Evolutionary conservation across 2,888 invertebrate genomes (phyloP).

Genomic region (Tetranychus truncatus): DNA sequence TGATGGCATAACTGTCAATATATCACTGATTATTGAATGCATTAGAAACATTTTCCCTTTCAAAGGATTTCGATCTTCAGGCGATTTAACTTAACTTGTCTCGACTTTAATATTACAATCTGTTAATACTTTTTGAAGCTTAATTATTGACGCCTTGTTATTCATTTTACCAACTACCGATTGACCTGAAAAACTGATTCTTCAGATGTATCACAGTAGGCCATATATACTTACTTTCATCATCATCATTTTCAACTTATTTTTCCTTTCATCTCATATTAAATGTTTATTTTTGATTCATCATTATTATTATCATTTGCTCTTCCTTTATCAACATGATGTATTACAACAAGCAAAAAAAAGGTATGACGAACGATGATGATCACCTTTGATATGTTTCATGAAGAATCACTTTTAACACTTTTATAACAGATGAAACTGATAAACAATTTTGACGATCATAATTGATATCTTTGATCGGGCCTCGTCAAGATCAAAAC

Average conservation of each 20-base stretch:
- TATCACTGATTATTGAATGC: not conserved
- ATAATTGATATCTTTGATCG: too few relatives aligned
- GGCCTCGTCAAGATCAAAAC: too few relatives aligned
- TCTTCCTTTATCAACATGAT: not conserved
- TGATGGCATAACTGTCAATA: not conserved
- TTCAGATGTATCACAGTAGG: not conserved
- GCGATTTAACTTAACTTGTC: too few relatives aligned
- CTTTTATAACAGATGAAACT: too few relatives aligned
- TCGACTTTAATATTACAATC: not conserved
- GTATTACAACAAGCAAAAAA: too few relatives aligned
- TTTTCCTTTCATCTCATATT: conserved; percentile 2
- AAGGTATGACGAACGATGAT: too few relatives aligned
- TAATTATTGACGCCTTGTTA: not conserved
- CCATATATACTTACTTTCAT: not conserved
- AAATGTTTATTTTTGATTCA: not conserved
- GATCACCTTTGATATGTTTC: too few relatives aligned
- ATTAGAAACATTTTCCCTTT: too few relatives aligned
- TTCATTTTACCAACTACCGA: not conserved
- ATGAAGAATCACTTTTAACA: too few relatives aligned
- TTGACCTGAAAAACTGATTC: not conserved
- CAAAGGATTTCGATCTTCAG: not conserved
- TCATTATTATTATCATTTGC: not conserved
- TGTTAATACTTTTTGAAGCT: not conserved
- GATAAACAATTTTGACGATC: too few relatives aligned
- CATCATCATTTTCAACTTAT: not conserved